These are phyloP conservation scores for Cheilosia grossa DNA, from an alignment of 2,888 invertebrate species.

Conservation along the genomic window DNA sequence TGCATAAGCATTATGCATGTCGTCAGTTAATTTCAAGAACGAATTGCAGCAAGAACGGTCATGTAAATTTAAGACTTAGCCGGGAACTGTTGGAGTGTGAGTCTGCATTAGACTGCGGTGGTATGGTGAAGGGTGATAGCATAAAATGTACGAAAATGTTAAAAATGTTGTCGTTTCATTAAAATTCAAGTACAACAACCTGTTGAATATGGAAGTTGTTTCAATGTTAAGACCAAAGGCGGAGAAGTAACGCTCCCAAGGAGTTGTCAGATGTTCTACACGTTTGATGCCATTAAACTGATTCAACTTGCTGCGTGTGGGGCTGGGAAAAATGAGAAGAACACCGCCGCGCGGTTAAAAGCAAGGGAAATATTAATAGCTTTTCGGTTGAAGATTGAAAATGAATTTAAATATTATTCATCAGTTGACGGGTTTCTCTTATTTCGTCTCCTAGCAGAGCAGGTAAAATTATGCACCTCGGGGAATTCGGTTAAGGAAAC, in stretches of 20 bases:
- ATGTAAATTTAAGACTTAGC: constrained; percentile 27
- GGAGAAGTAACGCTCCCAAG: background rate
- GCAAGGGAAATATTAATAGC: constrained; percentile 34
- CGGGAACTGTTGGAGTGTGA: background rate
- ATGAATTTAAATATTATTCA: constrained; percentile 32
- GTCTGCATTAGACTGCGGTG: background rate
- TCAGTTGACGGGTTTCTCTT: background rate
- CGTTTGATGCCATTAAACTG: background rate
- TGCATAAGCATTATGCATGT: constrained; percentile 12
- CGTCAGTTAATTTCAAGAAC: constrained; percentile 33
- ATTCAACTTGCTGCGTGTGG: constrained; percentile 22
- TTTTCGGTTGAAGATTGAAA: constrained; percentile 22
- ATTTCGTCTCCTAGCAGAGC: background rate
- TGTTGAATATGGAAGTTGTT: constrained; percentile 66
- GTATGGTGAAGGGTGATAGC: constrained; percentile 7
- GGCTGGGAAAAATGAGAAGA: background rate
- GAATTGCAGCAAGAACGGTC: constrained; percentile 22
- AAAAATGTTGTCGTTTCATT: constrained; percentile 72
- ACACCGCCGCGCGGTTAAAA: background rate
- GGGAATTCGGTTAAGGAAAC: background rate
- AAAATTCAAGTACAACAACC: constrained; percentile 68
- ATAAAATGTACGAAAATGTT: constrained; percentile 47
- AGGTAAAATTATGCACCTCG: too few relatives aligned
- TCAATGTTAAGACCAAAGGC: constrained; percentile 17
- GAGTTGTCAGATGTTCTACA: background rate